Conservation (phyloP, 1,140 invertebrate genomes). For the Brachionus calyciflorus region DNA sequence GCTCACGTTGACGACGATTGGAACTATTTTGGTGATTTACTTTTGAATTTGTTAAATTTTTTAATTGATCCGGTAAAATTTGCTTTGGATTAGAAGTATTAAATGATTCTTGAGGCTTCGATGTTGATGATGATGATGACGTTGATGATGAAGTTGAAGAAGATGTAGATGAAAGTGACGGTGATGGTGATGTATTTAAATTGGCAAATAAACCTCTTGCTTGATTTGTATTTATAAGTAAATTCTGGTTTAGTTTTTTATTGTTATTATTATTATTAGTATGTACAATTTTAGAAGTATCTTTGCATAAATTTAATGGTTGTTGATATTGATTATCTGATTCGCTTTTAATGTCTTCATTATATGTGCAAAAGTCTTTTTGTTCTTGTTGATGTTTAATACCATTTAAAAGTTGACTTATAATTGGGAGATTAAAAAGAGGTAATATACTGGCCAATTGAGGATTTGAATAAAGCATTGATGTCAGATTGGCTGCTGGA, state of each 20-base stretch:
- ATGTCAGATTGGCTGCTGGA: not conserved
- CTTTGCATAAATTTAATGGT: constrained; percentile 37
- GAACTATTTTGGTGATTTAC: not conserved
- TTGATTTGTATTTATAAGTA: not conserved
- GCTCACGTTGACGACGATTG: constrained; percentile 51
- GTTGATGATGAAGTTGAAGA: constrained; percentile 9
- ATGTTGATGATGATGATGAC: not conserved
- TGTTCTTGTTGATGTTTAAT: constrained; percentile 23
- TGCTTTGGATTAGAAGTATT: not conserved
- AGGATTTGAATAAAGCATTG: constrained; percentile 12
- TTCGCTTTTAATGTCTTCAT: not conserved
- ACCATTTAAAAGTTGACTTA: constrained; percentile 8
- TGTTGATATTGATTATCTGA: constrained; percentile 3
- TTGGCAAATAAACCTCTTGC: not conserved
- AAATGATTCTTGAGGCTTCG: not conserved
- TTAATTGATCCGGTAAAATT: not conserved
- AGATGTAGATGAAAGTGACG: constrained; percentile 10
- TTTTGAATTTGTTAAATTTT: not conserved
- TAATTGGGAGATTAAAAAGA: constrained; percentile 1
- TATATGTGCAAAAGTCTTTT: not conserved
- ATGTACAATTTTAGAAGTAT: not conserved
- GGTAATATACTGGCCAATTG: constrained; percentile 15
- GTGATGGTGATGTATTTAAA: constrained; percentile 19
- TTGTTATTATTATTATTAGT: too few relatives aligned
- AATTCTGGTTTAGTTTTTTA: constrained; percentile 21